Conservation (phyloP, 2,113 vertebrate genomes). For the Neolamprologus toae region DNA sequence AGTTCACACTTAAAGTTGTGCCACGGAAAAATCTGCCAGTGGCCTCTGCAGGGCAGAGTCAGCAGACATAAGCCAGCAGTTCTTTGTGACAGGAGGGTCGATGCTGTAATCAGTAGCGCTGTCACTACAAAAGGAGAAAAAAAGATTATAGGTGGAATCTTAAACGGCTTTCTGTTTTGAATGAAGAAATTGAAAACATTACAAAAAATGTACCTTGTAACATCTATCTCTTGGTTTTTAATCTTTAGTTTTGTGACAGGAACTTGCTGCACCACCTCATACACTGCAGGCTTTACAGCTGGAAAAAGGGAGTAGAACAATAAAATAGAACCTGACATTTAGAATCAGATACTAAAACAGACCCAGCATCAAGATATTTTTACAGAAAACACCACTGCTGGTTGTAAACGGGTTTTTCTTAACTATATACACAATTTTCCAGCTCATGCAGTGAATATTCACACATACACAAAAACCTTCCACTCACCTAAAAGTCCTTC, state of each 20-base stretch:
- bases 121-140: background rate
- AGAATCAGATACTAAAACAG: background rate
- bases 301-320: background rate
- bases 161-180: rapidly evolving
- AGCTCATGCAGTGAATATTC: background rate
- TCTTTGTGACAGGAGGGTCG: background rate
- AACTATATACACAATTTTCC: background rate
- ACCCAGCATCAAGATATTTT: background rate
- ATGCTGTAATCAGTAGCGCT: background rate
- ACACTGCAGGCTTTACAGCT: background rate
- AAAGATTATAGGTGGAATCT: background rate
- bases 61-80: background rate
- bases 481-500: background rate
- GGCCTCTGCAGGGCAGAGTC: background rate
- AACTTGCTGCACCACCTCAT: background rate
- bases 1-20: background rate
- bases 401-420: background rate
- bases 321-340: background rate
- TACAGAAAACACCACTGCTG: background rate
- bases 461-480: background rate
- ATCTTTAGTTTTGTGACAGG: background rate
- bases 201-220: background rate
- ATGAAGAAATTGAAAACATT: background rate
- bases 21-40: background rate
- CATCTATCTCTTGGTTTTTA: background rate